Conservation (phyloP, 2,113 vertebrate species). For the Pogona vitticeps region DNA sequence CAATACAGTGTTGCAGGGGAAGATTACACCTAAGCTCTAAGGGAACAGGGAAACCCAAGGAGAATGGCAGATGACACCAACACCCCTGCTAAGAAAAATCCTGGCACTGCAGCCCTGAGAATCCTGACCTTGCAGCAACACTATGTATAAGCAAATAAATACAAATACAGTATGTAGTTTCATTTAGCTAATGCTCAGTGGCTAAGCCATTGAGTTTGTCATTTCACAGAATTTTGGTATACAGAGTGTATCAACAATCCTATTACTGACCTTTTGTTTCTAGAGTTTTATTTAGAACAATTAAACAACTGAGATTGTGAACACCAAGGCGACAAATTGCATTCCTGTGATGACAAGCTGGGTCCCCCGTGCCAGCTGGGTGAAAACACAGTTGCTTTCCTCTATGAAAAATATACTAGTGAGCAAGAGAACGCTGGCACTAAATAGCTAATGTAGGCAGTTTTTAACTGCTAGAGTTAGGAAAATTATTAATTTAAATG, state of each 20-base stretch:
- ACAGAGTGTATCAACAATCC: neutral
- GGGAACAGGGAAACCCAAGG: neutral
- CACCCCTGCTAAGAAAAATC: too few relatives aligned
- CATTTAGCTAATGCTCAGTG: neutral
- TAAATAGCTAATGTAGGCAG: conserved; percentile 19
- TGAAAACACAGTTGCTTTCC: conserved; percentile 41
- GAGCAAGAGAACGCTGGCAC: neutral
- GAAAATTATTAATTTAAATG: conserved; percentile 40
- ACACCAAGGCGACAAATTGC: conserved; percentile 56
- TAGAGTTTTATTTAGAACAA: conserved; percentile 6
- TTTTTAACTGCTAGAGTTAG: conserved; percentile 34
- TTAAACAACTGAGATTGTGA: conserved; percentile 56
- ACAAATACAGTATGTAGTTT: neutral
- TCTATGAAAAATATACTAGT: conserved; percentile 20
- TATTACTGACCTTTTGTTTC: conserved; percentile 9
- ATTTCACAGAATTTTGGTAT: neutral
- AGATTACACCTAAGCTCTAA: neutral
- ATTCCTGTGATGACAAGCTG: conserved; percentile 55
- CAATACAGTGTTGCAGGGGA: too few relatives aligned
- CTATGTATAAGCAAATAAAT: neutral
- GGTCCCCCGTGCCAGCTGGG: conserved; percentile 43
- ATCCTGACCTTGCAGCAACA: neutral
- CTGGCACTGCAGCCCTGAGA: neutral
- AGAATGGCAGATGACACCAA: neutral
- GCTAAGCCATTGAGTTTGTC: too few relatives aligned